Evolutionary conservation across 2,797 vertebrate species (phyloP).

Genomic region (Diplodus puntazzo): DNA sequence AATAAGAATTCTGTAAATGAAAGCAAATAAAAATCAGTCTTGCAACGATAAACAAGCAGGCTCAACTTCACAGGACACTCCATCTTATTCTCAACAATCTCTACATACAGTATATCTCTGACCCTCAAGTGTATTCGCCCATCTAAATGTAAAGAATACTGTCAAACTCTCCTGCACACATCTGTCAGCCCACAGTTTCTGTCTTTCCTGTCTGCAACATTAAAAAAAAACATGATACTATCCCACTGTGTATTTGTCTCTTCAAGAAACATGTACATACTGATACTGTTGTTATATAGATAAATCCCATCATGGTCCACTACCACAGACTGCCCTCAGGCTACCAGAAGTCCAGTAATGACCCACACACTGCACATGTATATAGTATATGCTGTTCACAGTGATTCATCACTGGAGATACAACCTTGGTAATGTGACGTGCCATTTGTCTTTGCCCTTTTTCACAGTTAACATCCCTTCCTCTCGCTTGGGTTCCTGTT

Average conservation of each 20-base stretch:
- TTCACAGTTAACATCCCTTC: not conserved
- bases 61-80: not conserved
- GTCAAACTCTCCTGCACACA: slow-evolving; percentile 27
- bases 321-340: slow-evolving; percentile 5
- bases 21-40: not conserved
- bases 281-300: slow-evolving; percentile 30
- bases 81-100: not conserved
- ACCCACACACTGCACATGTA: slow-evolving; percentile 11
- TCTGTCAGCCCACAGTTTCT: slow-evolving; percentile 11
- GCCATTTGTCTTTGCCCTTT: slow-evolving; percentile 6
- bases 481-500: not conserved
- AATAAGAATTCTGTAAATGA: not conserved
- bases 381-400: not conserved
- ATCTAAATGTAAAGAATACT: slow-evolving; percentile 16
- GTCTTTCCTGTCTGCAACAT: slow-evolving; percentile 33
- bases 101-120: not conserved
- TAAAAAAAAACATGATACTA: slow-evolving; percentile 44
- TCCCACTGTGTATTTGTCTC: slow-evolving; percentile 10
- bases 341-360: slow-evolving; percentile 17
- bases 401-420: slow-evolving; percentile 20
- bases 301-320: slow-evolving; percentile 6
- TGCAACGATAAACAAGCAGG: not conserved
- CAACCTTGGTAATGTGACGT: slow-evolving; percentile 16
- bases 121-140: not conserved
- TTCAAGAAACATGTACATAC: slow-evolving; percentile 17